phyloP scores from a whole-genome alignment of 1,140 invertebrate genomes.

The Littorina saxatilis region DNA sequence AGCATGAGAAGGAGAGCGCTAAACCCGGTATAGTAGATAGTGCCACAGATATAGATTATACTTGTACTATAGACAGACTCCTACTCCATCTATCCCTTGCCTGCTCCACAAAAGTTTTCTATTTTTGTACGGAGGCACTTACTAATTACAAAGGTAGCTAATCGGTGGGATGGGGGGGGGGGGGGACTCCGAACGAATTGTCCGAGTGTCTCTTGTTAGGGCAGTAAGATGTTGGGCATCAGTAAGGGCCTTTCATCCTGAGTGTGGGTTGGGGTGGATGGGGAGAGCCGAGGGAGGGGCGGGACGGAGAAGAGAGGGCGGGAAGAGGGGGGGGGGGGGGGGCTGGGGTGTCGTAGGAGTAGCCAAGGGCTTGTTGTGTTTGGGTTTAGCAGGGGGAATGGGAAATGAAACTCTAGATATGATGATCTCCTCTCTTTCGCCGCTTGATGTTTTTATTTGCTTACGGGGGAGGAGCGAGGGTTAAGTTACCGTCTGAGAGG shows the following conservation, averaged over 20 bases:
- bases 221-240: too few species aligned
- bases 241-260: neutral
- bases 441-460: too few species aligned
- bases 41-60: too few species aligned
- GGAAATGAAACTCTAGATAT: neutral
- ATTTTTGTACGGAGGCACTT: too few species aligned
- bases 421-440: neutral
- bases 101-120: too few species aligned
- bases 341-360: neutral
- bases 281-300: too few species aligned
- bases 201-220: neutral
- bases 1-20: too few species aligned
- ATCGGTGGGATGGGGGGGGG: neutral
- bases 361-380: slow-evolving; percentile 9
- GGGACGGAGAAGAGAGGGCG: neutral
- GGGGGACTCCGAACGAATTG: neutral
- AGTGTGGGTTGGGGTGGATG: too few species aligned
- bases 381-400: neutral
- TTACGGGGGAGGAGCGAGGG: neutral
- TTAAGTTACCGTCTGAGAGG: neutral
- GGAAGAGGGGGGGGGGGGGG: neutral
- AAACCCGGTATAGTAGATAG: too few species aligned
- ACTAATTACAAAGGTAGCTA: too few species aligned
- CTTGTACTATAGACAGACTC: too few species aligned
- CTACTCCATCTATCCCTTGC: too few species aligned